Conservation (phyloP, 2,797 vertebrate genomes). For the Sandelia bainsii region DNA sequence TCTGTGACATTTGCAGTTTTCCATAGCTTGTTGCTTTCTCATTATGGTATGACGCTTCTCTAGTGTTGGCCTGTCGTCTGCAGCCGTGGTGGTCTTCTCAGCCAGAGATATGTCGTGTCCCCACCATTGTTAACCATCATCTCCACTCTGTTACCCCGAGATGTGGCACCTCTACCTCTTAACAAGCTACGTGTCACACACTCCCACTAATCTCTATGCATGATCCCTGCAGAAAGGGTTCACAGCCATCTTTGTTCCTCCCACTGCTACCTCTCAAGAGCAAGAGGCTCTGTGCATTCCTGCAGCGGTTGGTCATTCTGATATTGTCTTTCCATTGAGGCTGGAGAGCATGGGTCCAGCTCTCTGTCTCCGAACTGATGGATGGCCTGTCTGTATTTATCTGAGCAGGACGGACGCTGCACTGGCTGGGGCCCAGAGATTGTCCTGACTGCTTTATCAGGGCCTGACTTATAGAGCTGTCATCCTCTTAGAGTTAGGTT, state of each 20-base stretch:
- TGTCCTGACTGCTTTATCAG: slow-evolving; percentile 82
- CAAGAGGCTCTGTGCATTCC: slow-evolving; percentile 73
- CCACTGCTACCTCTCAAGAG: slow-evolving; percentile 56
- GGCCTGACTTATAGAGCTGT: slow-evolving; percentile 78
- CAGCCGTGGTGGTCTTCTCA: slow-evolving; percentile 70
- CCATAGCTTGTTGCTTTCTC: slow-evolving; percentile 63
- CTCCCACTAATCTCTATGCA: slow-evolving; percentile 67
- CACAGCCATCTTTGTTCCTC: slow-evolving; percentile 70
- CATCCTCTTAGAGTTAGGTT: slow-evolving; percentile 74
- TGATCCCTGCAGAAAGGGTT: slow-evolving; percentile 51
- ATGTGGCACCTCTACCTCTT: slow-evolving; percentile 66
- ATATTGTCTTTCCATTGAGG: slow-evolving; percentile 59
- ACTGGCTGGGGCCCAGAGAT: slow-evolving; percentile 75
- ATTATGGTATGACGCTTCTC: slow-evolving; percentile 43
- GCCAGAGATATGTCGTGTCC: slow-evolving; percentile 30
- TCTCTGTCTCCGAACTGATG: slow-evolving; percentile 76
- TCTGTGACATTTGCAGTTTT: slow-evolving; percentile 59
- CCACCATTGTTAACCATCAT: slow-evolving; percentile 64
- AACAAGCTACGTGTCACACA: slow-evolving; percentile 53
- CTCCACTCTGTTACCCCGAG: slow-evolving; percentile 53
- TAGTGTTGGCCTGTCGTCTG: slow-evolving; percentile 45
- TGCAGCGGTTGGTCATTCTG: slow-evolving; percentile 61
- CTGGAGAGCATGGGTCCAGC: slow-evolving; percentile 62
- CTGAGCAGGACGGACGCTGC: slow-evolving; percentile 79
- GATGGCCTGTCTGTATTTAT: slow-evolving; percentile 83